Evolutionary conservation across 2,888 invertebrate species (phyloP).

Genomic region (Sesia bembeciformis): DNA sequence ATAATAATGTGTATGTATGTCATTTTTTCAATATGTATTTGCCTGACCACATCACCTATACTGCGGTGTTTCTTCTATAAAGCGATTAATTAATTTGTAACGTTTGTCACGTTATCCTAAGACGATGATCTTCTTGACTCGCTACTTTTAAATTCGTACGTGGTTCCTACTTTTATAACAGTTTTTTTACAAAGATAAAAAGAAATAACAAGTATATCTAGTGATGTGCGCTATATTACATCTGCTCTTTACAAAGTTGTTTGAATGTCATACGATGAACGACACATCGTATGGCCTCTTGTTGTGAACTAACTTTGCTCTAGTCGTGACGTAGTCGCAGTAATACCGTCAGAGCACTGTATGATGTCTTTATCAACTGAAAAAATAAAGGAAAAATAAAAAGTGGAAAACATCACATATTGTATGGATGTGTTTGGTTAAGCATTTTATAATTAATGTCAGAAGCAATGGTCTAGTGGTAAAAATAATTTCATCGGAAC

Average conservation of each 20-base stretch:
- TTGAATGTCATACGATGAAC: neutral
- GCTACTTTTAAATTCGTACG: no score
- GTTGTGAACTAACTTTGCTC: slow-evolving; percentile 1
- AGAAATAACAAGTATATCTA: neutral
- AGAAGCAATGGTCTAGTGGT: no score
- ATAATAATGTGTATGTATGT: slow-evolving; percentile 24
- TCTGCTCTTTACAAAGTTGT: neutral
- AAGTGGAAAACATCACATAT: neutral
- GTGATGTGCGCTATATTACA: neutral
- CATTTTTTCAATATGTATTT: neutral
- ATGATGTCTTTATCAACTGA: slow-evolving; percentile 59
- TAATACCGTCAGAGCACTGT: slow-evolving; percentile 53
- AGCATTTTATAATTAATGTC: no score
- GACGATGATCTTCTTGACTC: no score
- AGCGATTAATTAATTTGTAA: slow-evolving; percentile 7
- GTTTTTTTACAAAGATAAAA: neutral
- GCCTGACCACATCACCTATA: neutral
- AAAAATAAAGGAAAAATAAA: slow-evolving; percentile 16
- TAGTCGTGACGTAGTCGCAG: slow-evolving; percentile 28
- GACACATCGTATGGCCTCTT: neutral
- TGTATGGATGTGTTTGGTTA: no score
- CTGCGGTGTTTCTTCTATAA: neutral
- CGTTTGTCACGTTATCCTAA: slow-evolving; percentile 1
- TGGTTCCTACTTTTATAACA: no score
- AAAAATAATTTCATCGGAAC: no score